A percentile compares a stretch with the other conserved stretches of the same genome.
phyloP scores from a whole-genome alignment of 1,140 invertebrate species.

The Bombus haemorrhoidalis region DNA sequence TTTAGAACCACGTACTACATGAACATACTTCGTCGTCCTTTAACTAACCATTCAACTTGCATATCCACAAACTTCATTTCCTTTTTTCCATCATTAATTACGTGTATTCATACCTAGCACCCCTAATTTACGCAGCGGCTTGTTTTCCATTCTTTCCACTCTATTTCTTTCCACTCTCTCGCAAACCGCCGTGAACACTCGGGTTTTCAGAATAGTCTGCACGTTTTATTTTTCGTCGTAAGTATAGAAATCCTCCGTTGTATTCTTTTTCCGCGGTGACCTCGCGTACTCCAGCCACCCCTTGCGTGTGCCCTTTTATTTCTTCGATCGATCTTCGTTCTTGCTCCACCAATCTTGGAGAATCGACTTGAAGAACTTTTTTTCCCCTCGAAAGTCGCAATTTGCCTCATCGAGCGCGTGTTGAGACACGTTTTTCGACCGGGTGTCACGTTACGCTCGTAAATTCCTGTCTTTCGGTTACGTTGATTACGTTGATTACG shows the following conservation, averaged over 20 bases:
- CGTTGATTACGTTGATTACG: conserved; percentile 20
- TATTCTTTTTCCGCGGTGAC: not conserved
- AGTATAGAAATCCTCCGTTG: conserved; percentile 15
- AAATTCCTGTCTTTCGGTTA: conserved; percentile 28
- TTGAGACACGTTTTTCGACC: not conserved
- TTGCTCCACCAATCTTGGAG: conserved; percentile 1
- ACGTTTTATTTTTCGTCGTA: conserved; percentile 11
- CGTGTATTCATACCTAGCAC: not conserved
- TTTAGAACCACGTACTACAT: too few relatives aligned
- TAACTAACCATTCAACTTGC: not conserved
- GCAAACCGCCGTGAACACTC: not conserved
- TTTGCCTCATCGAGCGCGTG: not conserved
- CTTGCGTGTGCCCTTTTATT: conserved; percentile 29
- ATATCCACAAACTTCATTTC: not conserved
- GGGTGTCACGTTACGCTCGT: not conserved
- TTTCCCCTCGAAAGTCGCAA: not conserved
- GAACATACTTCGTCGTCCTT: too few relatives aligned
- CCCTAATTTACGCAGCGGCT: not conserved
- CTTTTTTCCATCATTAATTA: not conserved
- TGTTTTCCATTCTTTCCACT: not conserved
- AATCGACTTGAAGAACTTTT: conserved; percentile 8
- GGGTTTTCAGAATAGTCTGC: not conserved
- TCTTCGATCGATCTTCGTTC: conserved; percentile 39
- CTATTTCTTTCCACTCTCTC: not conserved
- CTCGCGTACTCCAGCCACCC: not conserved